Base-by-base conservation (phyloP, 2,797 vertebrate species). In the Sternotherus odoratus region DNA sequence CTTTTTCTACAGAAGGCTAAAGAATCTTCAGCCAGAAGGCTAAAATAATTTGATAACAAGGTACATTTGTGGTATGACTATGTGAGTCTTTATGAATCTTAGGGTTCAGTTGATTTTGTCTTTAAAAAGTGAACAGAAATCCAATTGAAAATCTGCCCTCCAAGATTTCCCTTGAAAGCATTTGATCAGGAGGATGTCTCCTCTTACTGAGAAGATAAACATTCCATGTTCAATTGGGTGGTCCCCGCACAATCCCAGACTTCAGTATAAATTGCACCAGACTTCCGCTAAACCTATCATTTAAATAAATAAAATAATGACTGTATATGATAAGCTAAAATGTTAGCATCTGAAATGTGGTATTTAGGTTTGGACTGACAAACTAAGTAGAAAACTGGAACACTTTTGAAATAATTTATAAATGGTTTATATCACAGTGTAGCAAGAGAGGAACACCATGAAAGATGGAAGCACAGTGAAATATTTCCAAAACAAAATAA, bases 31-130 rank as follows among this genome's bases (percentile, higher is more conserved):
- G 39, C 11, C 63, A 74, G 23, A 74, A 74, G 24, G 69, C 6
- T 26, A 46, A 46, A 46, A 74, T 56, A 46, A 12, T 16, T 69
- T 36, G 6, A 11, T 43, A 57, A 63, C 33, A 1, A 2, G 8
- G 6, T 8, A 24, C 2, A 1, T 50, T 2, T 1, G 2, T 30
- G 39, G 6, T 72, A 43, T 26, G 69, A 72, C 39, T 46, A 72
- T 21, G 0, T 19, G 33, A 78, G 24, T 63, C 79, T 88, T 26
- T 95, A 85, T 30, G 75, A 51, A 87, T 87, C 11, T 82, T 86
- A 89, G 85, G 39, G 86, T 69, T 83, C 81, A 94, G 48, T 39
- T 94, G 85, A 93, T 48, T 54, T 26, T 85, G 66, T 46, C 39
- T 48, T 75, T 3, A 36, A 66, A 66, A 69, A 69, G 83, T 83